A percentile compares a stretch with the other conserved stretches of the same genome.
Conservation (phyloP, 35 echinoderm and acorn worm species). For the Ophioderma brevispina region DNA sequence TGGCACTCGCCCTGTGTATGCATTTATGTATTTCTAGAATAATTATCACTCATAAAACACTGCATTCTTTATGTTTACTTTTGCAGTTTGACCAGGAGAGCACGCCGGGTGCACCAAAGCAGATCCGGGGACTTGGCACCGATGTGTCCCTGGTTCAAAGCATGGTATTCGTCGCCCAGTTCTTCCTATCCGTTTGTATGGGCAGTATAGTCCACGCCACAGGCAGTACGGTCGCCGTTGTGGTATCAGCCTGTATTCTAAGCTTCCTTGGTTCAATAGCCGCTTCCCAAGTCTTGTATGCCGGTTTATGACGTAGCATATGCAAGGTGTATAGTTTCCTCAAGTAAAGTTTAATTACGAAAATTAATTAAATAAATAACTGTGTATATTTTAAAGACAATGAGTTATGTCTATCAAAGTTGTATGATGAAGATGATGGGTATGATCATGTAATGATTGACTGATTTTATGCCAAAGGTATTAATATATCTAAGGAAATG, state of each 20-base stretch:
- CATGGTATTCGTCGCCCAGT: slow-evolving; percentile 97
- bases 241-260: slow-evolving; percentile 72
- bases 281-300: slow-evolving; percentile 85
- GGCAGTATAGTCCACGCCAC: slow-evolving; percentile 87
- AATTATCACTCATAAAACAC: too few relatives aligned
- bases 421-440: too few relatives aligned
- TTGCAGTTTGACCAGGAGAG: not conserved
- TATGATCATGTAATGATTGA: too few relatives aligned
- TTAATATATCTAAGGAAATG: too few relatives aligned
- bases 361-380: too few relatives aligned
- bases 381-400: too few relatives aligned
- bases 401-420: too few relatives aligned
- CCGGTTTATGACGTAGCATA: slow-evolving; percentile 65
- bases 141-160: slow-evolving; percentile 90
- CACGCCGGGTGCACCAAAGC: not conserved
- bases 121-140: slow-evolving; percentile 87
- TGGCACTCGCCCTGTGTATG: too few relatives aligned
- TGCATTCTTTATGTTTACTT: not conserved
- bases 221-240: slow-evolving; percentile 62
- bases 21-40: too few relatives aligned
- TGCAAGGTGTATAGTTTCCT: not conserved
- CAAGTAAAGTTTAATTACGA: too few relatives aligned
- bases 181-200: slow-evolving; percentile 87
- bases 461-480: too few relatives aligned
- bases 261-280: slow-evolving; percentile 85